Base-by-base conservation (phyloP, 2,797 vertebrate species). In the Anguilla obscura region DNA sequence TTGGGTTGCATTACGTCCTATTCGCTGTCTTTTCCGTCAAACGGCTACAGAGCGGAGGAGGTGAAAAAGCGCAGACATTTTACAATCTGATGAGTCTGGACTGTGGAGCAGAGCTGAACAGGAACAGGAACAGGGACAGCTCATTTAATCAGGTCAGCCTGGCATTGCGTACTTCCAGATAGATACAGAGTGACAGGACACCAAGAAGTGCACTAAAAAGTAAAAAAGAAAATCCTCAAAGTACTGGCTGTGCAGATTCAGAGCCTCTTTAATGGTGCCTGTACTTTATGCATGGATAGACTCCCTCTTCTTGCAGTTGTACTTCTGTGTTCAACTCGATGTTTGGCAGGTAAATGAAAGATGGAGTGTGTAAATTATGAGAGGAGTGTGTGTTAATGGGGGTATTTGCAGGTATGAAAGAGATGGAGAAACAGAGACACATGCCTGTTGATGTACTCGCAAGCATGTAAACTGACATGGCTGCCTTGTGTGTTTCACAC, bases 161-260 rank as follows among this genome's bases (percentile, higher is more conserved):
- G 71, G 60, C n/a, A 40, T 63, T 84, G 3, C 21, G 85, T 86
- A 79, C 69, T 66, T 84, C 87, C n/a, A 82, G 45, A 33, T 79
- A 60, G 66, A 88, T 90, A 83, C 48, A 83, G 66, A 85, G 54
- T 74, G 87, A 84, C 89, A 87, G 83, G 45, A 83, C 54, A 9
- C 56, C 48, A 50, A 56, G 74, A 76, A 79, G 82, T 60, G 45
- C 86, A 88, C 52, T 90, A 82, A 74, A 88, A 82, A 84, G 60
- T 80, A 54, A 27, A 33, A 88, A 71, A 48, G 52, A 27, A 76
- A 58, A 87, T 80, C 84, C 85, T 76, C 56, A 45, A 40, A 60
- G 63, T 80, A 88, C 80, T 63, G 83, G 86, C 52, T 24, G 14
- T 60, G 71, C 0, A 69, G 50, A 84, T 87, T 87, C 83, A 88